phyloP scores from a whole-genome alignment of 2,797 vertebrate species.

The Odontamblyopus rebecca region DNA sequence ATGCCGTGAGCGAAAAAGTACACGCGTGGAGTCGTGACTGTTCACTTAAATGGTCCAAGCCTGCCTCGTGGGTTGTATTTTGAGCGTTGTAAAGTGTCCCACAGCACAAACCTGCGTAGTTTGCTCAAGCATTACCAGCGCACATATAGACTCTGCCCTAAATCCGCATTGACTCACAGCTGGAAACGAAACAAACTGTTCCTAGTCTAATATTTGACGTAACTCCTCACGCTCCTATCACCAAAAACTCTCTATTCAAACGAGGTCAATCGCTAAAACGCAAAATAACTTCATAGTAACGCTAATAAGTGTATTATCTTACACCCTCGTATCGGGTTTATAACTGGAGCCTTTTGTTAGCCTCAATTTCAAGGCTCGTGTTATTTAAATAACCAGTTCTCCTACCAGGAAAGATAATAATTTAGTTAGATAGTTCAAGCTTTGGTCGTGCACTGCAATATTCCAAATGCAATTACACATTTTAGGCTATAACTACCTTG shows the following conservation, averaged over 20 bases:
- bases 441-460: not conserved
- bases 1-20: not conserved
- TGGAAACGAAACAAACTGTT: slow-evolving; percentile 21
- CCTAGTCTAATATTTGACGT: slow-evolving; percentile 6
- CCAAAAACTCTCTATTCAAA: not conserved
- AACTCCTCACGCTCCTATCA: not conserved
- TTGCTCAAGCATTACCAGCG: slow-evolving; percentile 18
- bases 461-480: not conserved
- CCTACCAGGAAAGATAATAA: no score
- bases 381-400: not conserved
- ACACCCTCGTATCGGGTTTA: not conserved
- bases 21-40: not conserved
- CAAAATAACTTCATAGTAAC: not conserved
- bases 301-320: not conserved
- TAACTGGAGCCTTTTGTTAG: no score
- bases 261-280: not conserved
- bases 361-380: not conserved
- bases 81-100: no score
- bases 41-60: not conserved
- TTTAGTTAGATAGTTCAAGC: not conserved
- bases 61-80: not conserved
- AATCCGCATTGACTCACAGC: slow-evolving; percentile 53
- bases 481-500: not conserved
- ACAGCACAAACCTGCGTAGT: not conserved
- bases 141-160: slow-evolving; percentile 28